Percentiles rank a stretch among this genome's conserved stretches.
Conservation (phyloP, 1,140 invertebrate genomes). For the Brachionus plicatilis region DNA sequence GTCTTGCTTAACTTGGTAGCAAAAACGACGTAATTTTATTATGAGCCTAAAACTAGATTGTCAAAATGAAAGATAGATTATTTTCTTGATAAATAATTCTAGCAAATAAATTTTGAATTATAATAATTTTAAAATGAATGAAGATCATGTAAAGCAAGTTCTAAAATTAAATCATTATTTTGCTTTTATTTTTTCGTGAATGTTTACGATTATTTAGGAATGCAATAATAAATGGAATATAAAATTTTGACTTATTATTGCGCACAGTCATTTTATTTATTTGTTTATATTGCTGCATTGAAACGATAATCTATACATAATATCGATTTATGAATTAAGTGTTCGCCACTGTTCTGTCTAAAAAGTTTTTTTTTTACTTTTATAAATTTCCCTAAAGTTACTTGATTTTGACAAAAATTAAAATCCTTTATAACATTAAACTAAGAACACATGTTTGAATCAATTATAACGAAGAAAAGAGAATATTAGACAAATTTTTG, state of each 20-base stretch:
- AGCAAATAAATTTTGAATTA: constrained; percentile 1
- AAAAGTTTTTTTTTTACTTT: too few relatives aligned
- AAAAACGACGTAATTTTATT: background rate
- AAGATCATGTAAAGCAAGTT: background rate
- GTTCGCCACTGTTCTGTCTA: too few relatives aligned
- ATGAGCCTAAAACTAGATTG: background rate
- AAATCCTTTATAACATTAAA: too few relatives aligned
- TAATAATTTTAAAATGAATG: background rate
- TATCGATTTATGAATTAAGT: too few relatives aligned
- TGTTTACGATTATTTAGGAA: background rate
- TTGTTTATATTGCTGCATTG: too few relatives aligned
- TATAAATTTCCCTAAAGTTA: too few relatives aligned
- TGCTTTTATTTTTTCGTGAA: background rate
- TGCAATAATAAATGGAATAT: background rate
- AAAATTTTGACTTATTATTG: background rate
- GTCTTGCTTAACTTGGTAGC: background rate
- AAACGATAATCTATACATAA: too few relatives aligned
- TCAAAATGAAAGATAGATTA: constrained; percentile 32
- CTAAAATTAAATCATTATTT: constrained; percentile 3
- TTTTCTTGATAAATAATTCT: background rate
- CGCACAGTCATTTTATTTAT: background rate
- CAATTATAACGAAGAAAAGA: too few relatives aligned
- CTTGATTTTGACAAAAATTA: too few relatives aligned
- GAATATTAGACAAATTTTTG: too few relatives aligned
- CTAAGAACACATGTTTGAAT: too few relatives aligned